Evolutionary conservation across 2,797 vertebrate genomes (phyloP), one percentile per base, ranked within the genome.

Genomic region (Lagodon rhomboides): DNA sequence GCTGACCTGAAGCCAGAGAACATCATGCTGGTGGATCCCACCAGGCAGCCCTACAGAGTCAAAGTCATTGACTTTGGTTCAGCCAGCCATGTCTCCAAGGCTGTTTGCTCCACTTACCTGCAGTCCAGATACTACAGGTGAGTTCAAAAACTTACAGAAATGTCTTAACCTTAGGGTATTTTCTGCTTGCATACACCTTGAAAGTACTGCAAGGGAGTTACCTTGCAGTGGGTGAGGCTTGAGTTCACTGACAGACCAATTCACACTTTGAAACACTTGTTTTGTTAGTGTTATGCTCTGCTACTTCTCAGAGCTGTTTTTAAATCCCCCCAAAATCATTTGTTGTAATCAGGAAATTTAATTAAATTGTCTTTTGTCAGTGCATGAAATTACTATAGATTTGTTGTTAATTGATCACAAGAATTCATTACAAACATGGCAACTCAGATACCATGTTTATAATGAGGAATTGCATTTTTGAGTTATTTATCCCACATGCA

Each of bases 61-160:
- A 99, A 99, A 94, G 98, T 99, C 68, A 99, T 99, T 73, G 98
- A 99, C 93, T 99, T 99, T 77, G 98, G 98, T 78, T 99, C 98
- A 46, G 98, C 98, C 90, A 99, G 97, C 93, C 98, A 99, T 8
- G 96, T 98, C 72, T 99, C 98, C 93, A 99, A 99, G 94, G 98
- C 98, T n/a, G 97, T 99, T 80, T 99, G 98, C 92, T 99, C 98
- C 66, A 99, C 98, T 1, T 99, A 99, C 76, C 95, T 99, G 85
- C 98, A 99, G 80, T 99, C 98, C 77, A 96, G 98, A 89, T 99
- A 99, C 94, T 99, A 99, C 94, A 98, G 98, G 98, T 99, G 91
- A 63, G 1, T n/a, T 49, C 5, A 68, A 64, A n/a, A 56, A 43
- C 16, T 12, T 15, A 25, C 25, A 16, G 15, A 50, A 4, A 18